Evolutionary conservation across 2,888 invertebrate species (phyloP).

Genomic region (Suillia variegata): DNA sequence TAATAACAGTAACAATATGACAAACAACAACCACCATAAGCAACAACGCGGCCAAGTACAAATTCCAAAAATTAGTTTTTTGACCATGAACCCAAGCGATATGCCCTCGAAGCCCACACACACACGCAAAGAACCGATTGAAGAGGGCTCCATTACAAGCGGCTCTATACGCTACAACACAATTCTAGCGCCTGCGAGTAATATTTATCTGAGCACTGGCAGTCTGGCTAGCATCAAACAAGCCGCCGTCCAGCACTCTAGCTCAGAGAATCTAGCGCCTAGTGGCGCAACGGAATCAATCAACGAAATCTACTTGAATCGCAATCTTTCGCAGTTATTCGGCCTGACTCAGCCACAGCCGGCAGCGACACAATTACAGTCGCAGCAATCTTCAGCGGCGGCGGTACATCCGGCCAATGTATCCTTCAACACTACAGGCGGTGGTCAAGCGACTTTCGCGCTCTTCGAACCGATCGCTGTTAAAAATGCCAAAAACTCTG

Average conservation of each 20-base stretch:
- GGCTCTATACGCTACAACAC: conserved; percentile 40
- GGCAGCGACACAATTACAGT: conserved; percentile 26
- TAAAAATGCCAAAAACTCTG: conserved; percentile 53
- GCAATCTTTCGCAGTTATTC: conserved; percentile 54
- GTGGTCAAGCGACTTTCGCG: conserved; percentile 34
- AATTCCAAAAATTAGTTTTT: conserved; percentile 45
- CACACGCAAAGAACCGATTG: conserved; percentile 22
- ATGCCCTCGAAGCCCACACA: neutral
- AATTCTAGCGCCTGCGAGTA: conserved; percentile 36
- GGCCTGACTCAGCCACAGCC: conserved; percentile 37
- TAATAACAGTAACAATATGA: conserved; percentile 27
- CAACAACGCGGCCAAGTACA: conserved; percentile 35
- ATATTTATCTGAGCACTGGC: conserved; percentile 35
- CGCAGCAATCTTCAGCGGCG: conserved; percentile 25
- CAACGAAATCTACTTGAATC: conserved; percentile 57
- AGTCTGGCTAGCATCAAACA: conserved; percentile 25
- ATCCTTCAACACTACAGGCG: conserved; percentile 39
- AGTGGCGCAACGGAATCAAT: conserved; percentile 51
- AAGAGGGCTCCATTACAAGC: conserved; percentile 34
- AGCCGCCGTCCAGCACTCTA: conserved; percentile 12
- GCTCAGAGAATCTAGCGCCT: conserved; percentile 34
- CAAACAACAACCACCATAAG: conserved; percentile 26
- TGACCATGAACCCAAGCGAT: conserved; percentile 41
- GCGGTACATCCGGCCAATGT: conserved; percentile 48
- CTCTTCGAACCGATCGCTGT: conserved; percentile 51